Evolutionary conservation across 2,113 vertebrate species (phyloP), one percentile per base, ranked within the genome.

Genomic region (Cynoglossus semilaevis): DNA sequence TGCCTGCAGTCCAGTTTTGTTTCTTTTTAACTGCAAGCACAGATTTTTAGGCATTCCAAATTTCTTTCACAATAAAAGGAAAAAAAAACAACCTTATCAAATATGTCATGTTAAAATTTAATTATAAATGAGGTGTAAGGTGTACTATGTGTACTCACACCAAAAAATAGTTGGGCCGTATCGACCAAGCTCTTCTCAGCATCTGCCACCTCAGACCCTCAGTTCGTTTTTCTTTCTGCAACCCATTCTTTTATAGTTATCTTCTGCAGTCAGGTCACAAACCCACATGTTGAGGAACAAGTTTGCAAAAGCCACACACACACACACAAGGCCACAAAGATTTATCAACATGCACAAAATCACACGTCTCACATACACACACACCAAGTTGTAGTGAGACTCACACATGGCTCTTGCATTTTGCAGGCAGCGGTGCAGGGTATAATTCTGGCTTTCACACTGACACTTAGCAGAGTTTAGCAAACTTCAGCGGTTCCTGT

Each of bases 201-300:
- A 68, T 81, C 83, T 85, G 80, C 81, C 83, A 81, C 68, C 75
- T 72, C 74, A 78, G 74, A 78, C 74, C 61, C 70, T 79, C 75
- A 64, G 57, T 79, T 82, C 82, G 80, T 76, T 85, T 70, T 84
- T 84, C 76, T 67, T 76, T 69, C 81, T 82, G 86, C 85, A 85
- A 69, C 63, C 79, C 79, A 87, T 87, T 88, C 79, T 85, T 84
- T 77, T 14, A 76, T 83, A 88, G 87, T 85, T 85, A 86, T 88
- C 81, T 79, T 87, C 75, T 81, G 81, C 82, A 82, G 79, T 80
- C 61, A 67, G 85, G 67, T 80, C 79, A 79, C 81, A 88, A 84
- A 86, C 79, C 83, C 82, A 84, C 82, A 75, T 78, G 80, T 80
- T 78, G 76, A 60, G 64, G 75, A 79, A 79, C 67, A 76, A 72